Evolutionary conservation across 2,797 vertebrate species (phyloP), one percentile per base, ranked within the genome.

Genomic region (Halcyon leucocephala): DNA sequence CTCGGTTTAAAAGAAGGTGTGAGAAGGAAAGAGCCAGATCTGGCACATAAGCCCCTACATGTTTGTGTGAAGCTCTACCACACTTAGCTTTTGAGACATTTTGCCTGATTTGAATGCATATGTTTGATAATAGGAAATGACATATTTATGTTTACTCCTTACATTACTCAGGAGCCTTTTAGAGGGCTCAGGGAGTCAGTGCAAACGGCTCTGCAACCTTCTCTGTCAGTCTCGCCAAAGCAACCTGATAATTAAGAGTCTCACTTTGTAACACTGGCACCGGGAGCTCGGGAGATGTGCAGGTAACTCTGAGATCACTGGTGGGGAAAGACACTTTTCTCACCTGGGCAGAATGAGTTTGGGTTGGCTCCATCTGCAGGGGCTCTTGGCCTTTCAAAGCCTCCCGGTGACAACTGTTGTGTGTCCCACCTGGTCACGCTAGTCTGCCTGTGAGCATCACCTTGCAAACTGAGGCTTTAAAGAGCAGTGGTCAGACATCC

Each of bases 1-100:
- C 91, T 91, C 62, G 20, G 62, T 90, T 91, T 91, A 74, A 93
- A 94, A 76, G 78, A 67, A 94, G 82, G 91, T 89, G 85, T 91
- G 89, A 94, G 74, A 92, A 94, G 69, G 91, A 74, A 94, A 74
- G 89, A 89, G 80, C 78, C 78, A 93, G 84, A 90, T 79, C 87
- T 82, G 92, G 69, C 42, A 73, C 83, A 86, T 54, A 52, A 86
- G n/a, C 66, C 49, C 61, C 82, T 80, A 85, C 61, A 76, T 76
- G 86, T 94, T 90, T 93, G 73, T 31, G 35, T 72, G 86, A 93
- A 93, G 85, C 90, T 82, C 33, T 64, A 71, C 85, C 89, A 86
- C 83, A 39, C 71, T 88, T 48, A 49, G 72, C 60, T 95, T 82
- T 93, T 52, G 26, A 70, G 89, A 81, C 48, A 70, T 90, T 94